phyloP scores from a whole-genome alignment of 30 jellyfish, hydroid and myxozoan species.

The Aurelia sp. region DNA sequence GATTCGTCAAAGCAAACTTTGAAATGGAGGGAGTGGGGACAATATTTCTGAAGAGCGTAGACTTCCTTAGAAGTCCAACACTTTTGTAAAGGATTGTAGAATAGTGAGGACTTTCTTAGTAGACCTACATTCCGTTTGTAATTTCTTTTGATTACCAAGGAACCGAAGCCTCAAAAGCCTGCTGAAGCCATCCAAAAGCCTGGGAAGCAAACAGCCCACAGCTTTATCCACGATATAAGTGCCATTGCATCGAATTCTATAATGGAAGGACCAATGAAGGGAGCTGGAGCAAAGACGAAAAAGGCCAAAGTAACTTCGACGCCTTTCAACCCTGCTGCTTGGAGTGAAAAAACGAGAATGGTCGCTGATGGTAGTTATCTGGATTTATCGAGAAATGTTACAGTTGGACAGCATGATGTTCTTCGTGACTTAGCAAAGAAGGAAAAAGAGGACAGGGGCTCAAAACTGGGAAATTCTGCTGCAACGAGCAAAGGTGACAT shows the following conservation, averaged over 20 bases:
- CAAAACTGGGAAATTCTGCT: neutral
- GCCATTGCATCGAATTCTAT: slow-evolving; percentile 54
- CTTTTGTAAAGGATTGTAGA: too few relatives aligned
- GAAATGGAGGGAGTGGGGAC: too few relatives aligned
- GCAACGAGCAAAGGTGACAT: neutral
- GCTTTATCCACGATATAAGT: slow-evolving; percentile 63
- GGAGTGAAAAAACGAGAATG: slow-evolving; percentile 59
- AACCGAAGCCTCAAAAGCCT: slow-evolving; percentile 6
- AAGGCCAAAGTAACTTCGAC: slow-evolving; percentile 73
- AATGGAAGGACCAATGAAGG: slow-evolving; percentile 42
- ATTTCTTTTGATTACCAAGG: neutral
- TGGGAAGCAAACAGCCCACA: slow-evolving; percentile 12
- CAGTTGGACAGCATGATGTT: slow-evolving; percentile 10
- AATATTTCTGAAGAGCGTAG: too few relatives aligned
- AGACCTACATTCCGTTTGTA: too few relatives aligned
- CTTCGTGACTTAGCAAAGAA: neutral
- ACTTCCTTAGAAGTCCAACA: too few relatives aligned
- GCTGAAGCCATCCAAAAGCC: neutral
- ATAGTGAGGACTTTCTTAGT: too few relatives aligned
- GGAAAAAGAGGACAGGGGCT: slow-evolving; percentile 11
- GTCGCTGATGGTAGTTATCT: slow-evolving; percentile 68
- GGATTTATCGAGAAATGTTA: slow-evolving; percentile 24
- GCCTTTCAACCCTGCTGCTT: slow-evolving; percentile 54
- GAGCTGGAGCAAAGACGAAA: slow-evolving; percentile 20
- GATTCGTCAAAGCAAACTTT: too few relatives aligned